Conservation (phyloP, 1,140 invertebrate species). For the Pogonomyrmex californicus region DNA sequence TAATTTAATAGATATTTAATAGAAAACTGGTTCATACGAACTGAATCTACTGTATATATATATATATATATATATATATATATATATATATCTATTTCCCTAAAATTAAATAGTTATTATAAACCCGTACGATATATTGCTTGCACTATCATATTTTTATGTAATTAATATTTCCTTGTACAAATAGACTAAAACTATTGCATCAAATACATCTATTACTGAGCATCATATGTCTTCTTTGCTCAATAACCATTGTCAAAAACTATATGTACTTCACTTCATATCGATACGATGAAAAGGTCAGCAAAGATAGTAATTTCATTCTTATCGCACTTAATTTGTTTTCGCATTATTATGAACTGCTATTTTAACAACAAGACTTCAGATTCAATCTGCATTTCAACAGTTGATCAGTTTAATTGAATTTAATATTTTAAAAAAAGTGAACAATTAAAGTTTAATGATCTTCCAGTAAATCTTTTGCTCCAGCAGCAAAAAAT, state of each 20-base stretch:
- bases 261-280: background rate
- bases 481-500: background rate
- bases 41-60: too few species aligned
- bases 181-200: background rate
- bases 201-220: background rate
- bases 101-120: too few species aligned
- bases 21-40: too few species aligned
- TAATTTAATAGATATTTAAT: too few species aligned
- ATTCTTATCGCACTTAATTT: background rate
- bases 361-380: background rate
- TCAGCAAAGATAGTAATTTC: background rate
- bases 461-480: background rate
- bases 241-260: conserved; percentile 43
- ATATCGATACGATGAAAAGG: background rate
- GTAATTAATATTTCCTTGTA: background rate
- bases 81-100: too few species aligned
- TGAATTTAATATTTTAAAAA: background rate
- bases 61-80: too few species aligned
- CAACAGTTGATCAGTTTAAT: background rate
- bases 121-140: too few species aligned
- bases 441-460: background rate
- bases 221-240: conserved; percentile 1
- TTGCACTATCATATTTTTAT: too few species aligned
- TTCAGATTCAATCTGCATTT: background rate
- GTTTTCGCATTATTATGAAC: background rate